Percentiles rank a stretch among this genome's conserved stretches.
These are phyloP conservation scores for Corynorhinus townsendii DNA, from an alignment of 2,113 vertebrate species.

Conservation along the genomic window DNA sequence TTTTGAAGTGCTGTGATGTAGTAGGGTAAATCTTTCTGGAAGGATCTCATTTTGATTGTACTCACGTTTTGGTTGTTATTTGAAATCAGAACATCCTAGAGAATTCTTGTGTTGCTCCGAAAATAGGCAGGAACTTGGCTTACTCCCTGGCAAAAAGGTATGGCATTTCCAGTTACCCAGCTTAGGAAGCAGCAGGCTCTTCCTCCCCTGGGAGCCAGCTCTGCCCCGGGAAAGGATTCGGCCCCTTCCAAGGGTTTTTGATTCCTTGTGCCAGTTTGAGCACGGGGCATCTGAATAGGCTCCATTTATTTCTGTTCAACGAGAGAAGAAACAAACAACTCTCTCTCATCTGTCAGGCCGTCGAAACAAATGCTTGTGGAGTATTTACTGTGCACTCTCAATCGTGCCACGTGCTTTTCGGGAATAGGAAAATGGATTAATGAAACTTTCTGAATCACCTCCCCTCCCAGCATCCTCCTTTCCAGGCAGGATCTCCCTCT, in stretches of 20 bases:
- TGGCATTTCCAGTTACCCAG: not conserved
- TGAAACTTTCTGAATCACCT: not conserved
- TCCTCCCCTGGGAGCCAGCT: not conserved
- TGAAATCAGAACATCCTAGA: not conserved
- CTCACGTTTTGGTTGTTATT: not conserved
- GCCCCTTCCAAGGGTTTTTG: not conserved
- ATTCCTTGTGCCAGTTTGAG: not conserved
- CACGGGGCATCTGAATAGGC: not conserved
- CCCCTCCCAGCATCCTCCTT: not conserved
- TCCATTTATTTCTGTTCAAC: not conserved
- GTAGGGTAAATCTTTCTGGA: not conserved
- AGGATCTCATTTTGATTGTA: not conserved
- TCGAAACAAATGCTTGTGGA: not conserved
- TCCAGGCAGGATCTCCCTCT: conserved; percentile 27
- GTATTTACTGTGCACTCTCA: not conserved
- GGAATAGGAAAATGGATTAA: not conserved
- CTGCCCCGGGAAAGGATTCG: not conserved
- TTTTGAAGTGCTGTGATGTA: not conserved
- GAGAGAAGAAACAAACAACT: not conserved
- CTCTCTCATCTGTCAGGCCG: not conserved
- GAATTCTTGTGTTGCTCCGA: not conserved
- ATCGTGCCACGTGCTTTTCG: not conserved
- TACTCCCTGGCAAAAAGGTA: not conserved
- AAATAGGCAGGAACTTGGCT: not conserved
- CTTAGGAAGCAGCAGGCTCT: not conserved